These are phyloP conservation scores for Protobothrops mucrosquamatus DNA, from an alignment of 2,113 vertebrate genomes.

Conservation along the genomic window DNA sequence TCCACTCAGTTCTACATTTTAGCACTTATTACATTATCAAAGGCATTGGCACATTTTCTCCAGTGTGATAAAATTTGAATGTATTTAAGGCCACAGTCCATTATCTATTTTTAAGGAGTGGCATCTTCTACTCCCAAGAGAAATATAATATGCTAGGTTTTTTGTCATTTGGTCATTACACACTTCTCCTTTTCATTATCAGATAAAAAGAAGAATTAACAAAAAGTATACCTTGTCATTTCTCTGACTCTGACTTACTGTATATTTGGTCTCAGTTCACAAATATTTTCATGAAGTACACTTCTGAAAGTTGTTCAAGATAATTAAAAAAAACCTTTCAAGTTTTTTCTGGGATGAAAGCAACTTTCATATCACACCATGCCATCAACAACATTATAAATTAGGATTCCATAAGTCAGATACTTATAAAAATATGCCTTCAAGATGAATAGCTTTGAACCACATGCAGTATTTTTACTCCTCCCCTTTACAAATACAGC, in stretches of 20 bases:
- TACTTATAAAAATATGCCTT: neutral
- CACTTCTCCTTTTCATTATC: neutral
- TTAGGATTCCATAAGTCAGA: neutral
- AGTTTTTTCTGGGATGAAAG: slow-evolving; percentile 4
- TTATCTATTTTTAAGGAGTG: neutral
- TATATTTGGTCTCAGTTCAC: neutral
- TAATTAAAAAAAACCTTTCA: neutral
- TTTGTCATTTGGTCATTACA: neutral
- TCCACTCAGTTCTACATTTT: neutral
- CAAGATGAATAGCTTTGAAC: neutral
- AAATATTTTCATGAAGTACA: slow-evolving; percentile 21
- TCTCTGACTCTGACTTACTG: slow-evolving; percentile 18
- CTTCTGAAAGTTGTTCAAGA: slow-evolving; percentile 28
- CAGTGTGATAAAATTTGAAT: neutral
- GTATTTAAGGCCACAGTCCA: neutral
- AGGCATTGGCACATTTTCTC: neutral
- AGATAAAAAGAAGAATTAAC: neutral
- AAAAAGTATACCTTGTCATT: neutral
- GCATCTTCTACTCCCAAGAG: neutral
- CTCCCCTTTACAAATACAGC: neutral
- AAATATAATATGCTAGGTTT: neutral
- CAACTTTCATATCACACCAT: neutral
- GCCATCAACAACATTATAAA: neutral
- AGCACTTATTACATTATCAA: neutral
- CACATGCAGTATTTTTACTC: neutral